These are phyloP conservation scores for Oreohelix idahoensis DNA, from an alignment of 1,140 invertebrate species.

Conservation along the genomic window DNA sequence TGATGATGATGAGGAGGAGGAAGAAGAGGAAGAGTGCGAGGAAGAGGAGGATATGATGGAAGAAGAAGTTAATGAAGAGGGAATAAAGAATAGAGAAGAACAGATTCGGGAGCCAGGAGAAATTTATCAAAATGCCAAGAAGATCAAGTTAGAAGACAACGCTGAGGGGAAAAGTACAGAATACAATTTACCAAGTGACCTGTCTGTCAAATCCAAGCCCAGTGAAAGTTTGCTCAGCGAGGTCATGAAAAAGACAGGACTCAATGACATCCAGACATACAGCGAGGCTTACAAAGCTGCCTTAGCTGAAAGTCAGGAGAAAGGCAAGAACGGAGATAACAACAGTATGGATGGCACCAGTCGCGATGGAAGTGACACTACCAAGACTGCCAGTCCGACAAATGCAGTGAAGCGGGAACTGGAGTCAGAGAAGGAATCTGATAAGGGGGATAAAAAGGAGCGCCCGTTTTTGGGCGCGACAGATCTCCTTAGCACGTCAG, in stretches of 20 bases:
- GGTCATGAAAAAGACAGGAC: constrained; percentile 95
- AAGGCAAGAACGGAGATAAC: constrained; percentile 17
- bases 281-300: constrained; percentile 96
- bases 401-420: constrained; percentile 23
- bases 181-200: constrained; percentile 31
- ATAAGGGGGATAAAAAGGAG: constrained; percentile 38
- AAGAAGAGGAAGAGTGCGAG: constrained; percentile 62
- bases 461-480: constrained; percentile 30
- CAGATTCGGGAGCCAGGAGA: constrained; percentile 30
- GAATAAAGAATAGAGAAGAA: constrained; percentile 30
- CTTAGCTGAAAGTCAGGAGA: constrained; percentile 82
- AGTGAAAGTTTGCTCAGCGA: constrained; percentile 85
- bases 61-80: constrained; percentile 69
- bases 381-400: constrained; percentile 4
- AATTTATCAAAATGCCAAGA: constrained; percentile 35
- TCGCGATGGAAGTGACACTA: neutral
- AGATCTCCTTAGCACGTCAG: constrained; percentile 31
- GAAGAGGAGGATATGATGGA: constrained; percentile 46
- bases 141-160: constrained; percentile 30
- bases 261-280: constrained; percentile 94
- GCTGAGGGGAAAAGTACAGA: neutral
- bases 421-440: constrained; percentile 42
- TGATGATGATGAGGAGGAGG: too few species aligned
- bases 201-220: constrained; percentile 40
- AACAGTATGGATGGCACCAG: constrained; percentile 19